Percentiles rank a stretch among this genome's conserved stretches.
phyloP scores from a whole-genome alignment of 2,113 vertebrate genomes.

The Epinephelus lanceolatus region DNA sequence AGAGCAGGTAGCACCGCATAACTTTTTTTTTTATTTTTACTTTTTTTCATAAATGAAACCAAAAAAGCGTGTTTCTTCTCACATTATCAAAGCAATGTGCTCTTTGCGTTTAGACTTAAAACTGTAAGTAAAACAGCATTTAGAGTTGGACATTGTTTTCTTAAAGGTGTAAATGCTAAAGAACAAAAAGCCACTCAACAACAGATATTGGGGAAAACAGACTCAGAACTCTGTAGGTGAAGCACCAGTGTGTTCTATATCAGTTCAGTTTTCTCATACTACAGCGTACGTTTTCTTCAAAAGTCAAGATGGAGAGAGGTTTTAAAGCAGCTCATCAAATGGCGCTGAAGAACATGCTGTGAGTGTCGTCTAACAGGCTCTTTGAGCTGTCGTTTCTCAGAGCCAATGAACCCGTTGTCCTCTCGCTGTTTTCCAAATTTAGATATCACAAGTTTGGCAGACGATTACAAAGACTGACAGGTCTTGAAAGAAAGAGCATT shows the following conservation, averaged over 20 bases:
- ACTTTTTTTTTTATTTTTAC: too few relatives aligned
- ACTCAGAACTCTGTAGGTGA: neutral
- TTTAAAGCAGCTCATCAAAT: neutral
- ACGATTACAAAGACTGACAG: constrained; percentile 37
- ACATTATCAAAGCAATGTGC: too few relatives aligned
- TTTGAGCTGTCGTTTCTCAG: neutral
- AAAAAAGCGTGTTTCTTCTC: too few relatives aligned
- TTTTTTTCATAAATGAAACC: too few relatives aligned
- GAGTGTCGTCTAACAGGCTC: neutral
- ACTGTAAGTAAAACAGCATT: too few relatives aligned
- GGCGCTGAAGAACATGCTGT: neutral
- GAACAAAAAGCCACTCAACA: too few relatives aligned
- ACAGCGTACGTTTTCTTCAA: too few relatives aligned
- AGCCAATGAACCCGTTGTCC: constrained; percentile 44
- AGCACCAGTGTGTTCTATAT: neutral
- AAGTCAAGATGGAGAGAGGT: neutral
- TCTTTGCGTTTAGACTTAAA: too few relatives aligned
- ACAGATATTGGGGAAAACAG: too few relatives aligned
- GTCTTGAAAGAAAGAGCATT: neutral
- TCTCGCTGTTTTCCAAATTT: constrained; percentile 45
- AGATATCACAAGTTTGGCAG: constrained; percentile 49
- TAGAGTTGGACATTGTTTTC: too few relatives aligned
- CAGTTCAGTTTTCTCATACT: too few relatives aligned
- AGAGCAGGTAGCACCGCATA: too few relatives aligned
- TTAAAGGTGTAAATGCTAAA: neutral